Base-by-base conservation (phyloP, 2,797 vertebrate species). In the Microchirus variegatus region DNA sequence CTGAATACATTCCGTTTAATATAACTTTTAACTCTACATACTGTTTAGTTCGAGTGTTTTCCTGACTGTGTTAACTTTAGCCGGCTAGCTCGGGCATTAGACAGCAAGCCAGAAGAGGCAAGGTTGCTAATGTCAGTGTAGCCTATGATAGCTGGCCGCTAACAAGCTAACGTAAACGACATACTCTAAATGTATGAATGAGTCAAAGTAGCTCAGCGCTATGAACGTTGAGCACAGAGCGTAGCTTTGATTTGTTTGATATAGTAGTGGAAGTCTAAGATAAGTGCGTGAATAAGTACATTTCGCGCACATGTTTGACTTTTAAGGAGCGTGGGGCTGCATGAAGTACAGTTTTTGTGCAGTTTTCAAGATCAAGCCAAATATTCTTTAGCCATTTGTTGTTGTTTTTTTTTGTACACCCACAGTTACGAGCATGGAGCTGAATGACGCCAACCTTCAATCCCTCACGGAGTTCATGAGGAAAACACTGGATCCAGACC, bases 401-500 rank as follows among this genome's bases (percentile, higher is more conserved):
- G 22, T 22, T 16, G 9, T 18, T 46, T 16, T 46, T 1, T 4
- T 59, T 56, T 57, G 38, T 3, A 49, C 4, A 0, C 11, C 40
- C 10, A 10, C 16, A 78, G 65, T 44, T 66, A 42, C 54, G 1
- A 89, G 48, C 81, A 99, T 99, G 98, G 98, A 99, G 78, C 92
- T 99, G 72, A 99, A 96, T 76, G 97, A 99, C 83, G 93, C 93
- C 66, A 98, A 99, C 90, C 93, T 99, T 71, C 96, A 98, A 77
- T 95, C 93, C 50, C 90, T 99, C 81, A 99, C 97, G 1, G 97
- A 98, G 80, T 98, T 96, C 75, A 87, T 99, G 41, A 94, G 93
- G 88, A 99, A 99, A 91, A 99, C 98, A 0, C 88, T 99, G 75
- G 95, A 96, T 89, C 96, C 97, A 47, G 96, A 99, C 85, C 97